These are phyloP conservation scores for Cettia cetti DNA, from an alignment of 2,113 vertebrate genomes.

Conservation along the genomic window DNA sequence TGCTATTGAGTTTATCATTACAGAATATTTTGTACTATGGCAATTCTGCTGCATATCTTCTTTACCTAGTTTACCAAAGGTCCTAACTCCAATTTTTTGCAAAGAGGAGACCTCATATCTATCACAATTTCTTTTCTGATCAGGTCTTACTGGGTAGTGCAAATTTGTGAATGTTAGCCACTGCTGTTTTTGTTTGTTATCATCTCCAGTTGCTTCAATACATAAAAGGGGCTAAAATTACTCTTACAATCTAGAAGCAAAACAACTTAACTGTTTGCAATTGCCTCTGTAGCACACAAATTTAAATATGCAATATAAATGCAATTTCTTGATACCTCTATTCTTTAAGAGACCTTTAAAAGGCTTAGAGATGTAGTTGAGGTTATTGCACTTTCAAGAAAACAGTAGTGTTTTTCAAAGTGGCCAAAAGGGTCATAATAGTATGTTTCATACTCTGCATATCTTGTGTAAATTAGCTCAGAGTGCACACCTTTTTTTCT, in stretches of 20 bases:
- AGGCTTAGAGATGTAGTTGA: neutral
- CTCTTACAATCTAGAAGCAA: neutral
- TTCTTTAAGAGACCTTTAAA: neutral
- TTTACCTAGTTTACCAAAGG: neutral
- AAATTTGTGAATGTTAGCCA: neutral
- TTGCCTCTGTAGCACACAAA: neutral
- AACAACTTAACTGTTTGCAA: neutral
- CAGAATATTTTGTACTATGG: neutral
- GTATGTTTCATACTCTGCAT: neutral
- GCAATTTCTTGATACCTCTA: neutral
- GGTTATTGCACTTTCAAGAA: neutral
- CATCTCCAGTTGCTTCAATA: neutral
- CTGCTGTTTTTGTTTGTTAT: neutral
- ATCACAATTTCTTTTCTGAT: neutral
- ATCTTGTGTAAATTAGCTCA: neutral
- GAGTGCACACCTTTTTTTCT: neutral
- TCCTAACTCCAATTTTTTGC: neutral
- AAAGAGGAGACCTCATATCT: neutral
- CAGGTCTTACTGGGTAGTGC: neutral
- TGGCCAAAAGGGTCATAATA: neutral
- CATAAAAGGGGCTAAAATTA: neutral
- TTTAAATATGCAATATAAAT: neutral
- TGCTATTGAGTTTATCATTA: neutral
- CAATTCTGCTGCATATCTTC: neutral
- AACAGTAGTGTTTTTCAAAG: neutral